phyloP scores from a whole-genome alignment of 92 coral and sea anemone species.

The Pocillopora grandis region DNA sequence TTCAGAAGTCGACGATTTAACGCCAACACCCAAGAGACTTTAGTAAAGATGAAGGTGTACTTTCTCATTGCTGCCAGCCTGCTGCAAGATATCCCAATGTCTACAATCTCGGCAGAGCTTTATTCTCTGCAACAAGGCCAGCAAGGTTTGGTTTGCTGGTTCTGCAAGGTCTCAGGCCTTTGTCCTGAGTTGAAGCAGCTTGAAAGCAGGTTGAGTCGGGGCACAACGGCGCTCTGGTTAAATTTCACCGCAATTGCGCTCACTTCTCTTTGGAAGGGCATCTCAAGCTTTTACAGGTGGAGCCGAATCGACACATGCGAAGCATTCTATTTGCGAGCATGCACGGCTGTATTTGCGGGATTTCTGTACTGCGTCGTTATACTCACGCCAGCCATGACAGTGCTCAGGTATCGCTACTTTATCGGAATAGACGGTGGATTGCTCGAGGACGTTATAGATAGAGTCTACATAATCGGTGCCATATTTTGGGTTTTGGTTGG shows the following conservation, averaged over 20 bases:
- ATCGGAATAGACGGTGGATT: conserved; percentile 57
- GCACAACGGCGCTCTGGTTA: conserved; percentile 67
- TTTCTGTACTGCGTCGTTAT: conserved; percentile 74
- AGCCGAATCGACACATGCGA: conserved; percentile 76
- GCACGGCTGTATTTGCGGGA: conserved; percentile 87
- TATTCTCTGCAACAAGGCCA: conserved; percentile 81
- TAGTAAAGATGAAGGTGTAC: conserved; percentile 73
- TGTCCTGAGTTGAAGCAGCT: conserved; percentile 67
- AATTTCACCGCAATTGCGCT: conserved; percentile 78
- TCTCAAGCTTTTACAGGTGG: conserved; percentile 94
- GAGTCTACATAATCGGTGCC: conserved; percentile 82
- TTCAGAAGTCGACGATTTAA: conserved; percentile 66
- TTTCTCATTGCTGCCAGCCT: conserved; percentile 82
- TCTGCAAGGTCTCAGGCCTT: conserved; percentile 69
- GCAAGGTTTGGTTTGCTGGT: conserved; percentile 83
- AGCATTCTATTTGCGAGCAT: conserved; percentile 80
- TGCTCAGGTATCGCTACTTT: conserved; percentile 83
- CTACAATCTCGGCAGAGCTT: conserved; percentile 86
- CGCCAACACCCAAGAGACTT: conserved; percentile 58
- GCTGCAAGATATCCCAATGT: conserved; percentile 89
- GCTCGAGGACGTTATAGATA: conserved; percentile 78
- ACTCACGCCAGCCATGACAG: conserved; percentile 93
- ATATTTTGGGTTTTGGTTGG: conserved; percentile 85
- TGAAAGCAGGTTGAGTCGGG: conserved; percentile 49
- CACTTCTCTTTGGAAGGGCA: conserved; percentile 97